phyloP scores from a whole-genome alignment of 2,113 vertebrate species.

The Labrus mixtus region DNA sequence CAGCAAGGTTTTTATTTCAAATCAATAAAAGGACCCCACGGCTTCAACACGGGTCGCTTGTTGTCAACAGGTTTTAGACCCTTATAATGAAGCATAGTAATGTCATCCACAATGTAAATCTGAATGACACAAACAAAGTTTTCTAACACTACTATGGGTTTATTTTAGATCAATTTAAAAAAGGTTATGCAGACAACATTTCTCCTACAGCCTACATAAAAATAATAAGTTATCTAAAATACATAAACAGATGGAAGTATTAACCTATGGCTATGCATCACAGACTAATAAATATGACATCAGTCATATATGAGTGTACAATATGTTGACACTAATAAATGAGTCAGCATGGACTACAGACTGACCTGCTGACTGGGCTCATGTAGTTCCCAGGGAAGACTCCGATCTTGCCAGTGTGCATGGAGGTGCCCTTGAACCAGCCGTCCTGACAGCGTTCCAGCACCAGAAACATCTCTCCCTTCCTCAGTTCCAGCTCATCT shows the following conservation, averaged over 20 bases:
- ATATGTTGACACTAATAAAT: background rate
- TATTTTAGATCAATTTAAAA: background rate
- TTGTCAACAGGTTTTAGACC: no score
- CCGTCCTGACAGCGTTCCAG: conserved; percentile 98
- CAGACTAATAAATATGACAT: conserved; percentile 2
- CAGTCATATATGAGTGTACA: background rate
- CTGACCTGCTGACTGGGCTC: conserved; percentile 92
- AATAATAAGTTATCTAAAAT: background rate
- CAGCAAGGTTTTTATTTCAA: no score
- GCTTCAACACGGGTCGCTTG: no score
- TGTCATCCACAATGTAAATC: background rate
- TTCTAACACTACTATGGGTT: background rate
- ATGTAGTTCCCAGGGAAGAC: conserved; percentile 99
- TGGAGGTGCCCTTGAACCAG: conserved; percentile 99
- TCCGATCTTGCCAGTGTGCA: conserved; percentile 98
- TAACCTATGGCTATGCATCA: background rate
- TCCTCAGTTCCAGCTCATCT: conserved; percentile 95
- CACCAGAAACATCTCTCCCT: conserved; percentile 98
- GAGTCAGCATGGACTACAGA: conserved; percentile 35
- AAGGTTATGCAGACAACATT: background rate
- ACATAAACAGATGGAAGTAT: background rate
- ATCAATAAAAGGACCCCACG: no score
- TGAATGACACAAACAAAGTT: background rate
- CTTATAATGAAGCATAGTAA: background rate
- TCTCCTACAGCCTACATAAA: no score